Conservation (phyloP, 1,140 invertebrate species). For the Macrotrachela quadricornifera region DNA sequence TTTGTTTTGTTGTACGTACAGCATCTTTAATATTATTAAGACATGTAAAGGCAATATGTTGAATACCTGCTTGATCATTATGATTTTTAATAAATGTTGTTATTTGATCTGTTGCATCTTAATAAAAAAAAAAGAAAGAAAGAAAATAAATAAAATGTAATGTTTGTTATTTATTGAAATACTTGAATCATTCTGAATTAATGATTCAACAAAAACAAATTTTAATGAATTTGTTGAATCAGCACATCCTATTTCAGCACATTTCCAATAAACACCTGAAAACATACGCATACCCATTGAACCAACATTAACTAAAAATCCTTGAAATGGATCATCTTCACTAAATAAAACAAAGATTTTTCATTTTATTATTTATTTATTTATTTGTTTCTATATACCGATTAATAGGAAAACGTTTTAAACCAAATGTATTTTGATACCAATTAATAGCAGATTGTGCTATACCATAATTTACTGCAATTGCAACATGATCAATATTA, state of each 20-base stretch:
- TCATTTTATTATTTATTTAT: neutral
- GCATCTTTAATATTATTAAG: neutral
- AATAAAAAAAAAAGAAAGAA: no score
- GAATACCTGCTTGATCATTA: no score
- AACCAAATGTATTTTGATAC: neutral
- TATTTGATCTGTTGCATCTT: no score
- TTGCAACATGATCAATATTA: neutral
- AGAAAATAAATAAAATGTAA: no score
- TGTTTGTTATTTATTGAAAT: no score
- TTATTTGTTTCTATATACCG: no score
- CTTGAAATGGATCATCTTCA: conserved; percentile 21
- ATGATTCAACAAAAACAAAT: conserved; percentile 33
- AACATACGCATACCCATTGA: conserved; percentile 24
- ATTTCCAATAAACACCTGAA: conserved; percentile 35
- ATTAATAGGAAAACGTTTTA: neutral
- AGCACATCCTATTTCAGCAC: conserved; percentile 30
- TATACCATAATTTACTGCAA: neutral
- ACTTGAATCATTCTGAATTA: conserved; percentile 12
- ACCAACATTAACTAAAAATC: conserved; percentile 25
- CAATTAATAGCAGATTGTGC: neutral
- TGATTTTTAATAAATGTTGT: conserved; percentile 8
- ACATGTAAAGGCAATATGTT: conserved; percentile 14
- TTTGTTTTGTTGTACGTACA: conserved; percentile 6
- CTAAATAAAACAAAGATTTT: neutral
- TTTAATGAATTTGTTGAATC: conserved; percentile 16